A percentile compares a stretch with the other conserved stretches of the same genome.
Evolutionary conservation across 2,888 invertebrate species (phyloP).

Genomic region (Dolomedes plantarius): DNA sequence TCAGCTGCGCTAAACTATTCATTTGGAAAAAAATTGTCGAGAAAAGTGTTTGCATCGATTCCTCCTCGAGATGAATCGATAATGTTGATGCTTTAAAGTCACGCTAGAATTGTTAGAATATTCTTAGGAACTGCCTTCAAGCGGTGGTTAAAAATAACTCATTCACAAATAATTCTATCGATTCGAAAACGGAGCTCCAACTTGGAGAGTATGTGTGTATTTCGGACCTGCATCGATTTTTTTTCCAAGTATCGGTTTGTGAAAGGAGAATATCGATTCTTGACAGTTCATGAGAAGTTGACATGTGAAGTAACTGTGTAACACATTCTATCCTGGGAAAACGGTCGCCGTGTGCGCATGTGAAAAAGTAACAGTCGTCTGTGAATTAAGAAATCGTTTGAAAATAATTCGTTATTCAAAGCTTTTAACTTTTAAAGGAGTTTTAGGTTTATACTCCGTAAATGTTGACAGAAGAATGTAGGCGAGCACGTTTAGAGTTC

Average conservation of each 20-base stretch:
- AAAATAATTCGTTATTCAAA: too few species aligned
- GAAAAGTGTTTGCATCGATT: background rate
- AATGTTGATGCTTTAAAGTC: slow-evolving; percentile 18
- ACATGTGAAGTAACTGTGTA: too few species aligned
- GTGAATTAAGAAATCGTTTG: too few species aligned
- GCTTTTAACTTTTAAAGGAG: too few species aligned
- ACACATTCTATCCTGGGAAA: too few species aligned
- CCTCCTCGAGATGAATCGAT: slow-evolving; percentile 12
- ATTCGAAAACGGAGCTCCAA: background rate
- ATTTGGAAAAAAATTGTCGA: background rate
- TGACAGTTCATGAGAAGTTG: too few species aligned
- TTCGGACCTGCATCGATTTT: background rate
- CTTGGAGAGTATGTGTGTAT: background rate
- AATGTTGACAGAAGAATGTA: too few species aligned
- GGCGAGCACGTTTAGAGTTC: too few species aligned
- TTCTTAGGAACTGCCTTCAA: background rate
- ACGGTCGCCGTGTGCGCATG: too few species aligned
- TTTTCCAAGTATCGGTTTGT: background rate
- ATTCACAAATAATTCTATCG: slow-evolving; percentile 26
- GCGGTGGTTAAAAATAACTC: slow-evolving; percentile 26
- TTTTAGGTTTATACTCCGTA: too few species aligned
- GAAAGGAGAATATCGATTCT: background rate
- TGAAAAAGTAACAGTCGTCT: too few species aligned
- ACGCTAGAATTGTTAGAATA: slow-evolving; percentile 11
- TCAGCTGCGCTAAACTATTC: slow-evolving; percentile 6